Base-by-base conservation (phyloP, 2,113 vertebrate species). In the Noctilio leporinus region DNA sequence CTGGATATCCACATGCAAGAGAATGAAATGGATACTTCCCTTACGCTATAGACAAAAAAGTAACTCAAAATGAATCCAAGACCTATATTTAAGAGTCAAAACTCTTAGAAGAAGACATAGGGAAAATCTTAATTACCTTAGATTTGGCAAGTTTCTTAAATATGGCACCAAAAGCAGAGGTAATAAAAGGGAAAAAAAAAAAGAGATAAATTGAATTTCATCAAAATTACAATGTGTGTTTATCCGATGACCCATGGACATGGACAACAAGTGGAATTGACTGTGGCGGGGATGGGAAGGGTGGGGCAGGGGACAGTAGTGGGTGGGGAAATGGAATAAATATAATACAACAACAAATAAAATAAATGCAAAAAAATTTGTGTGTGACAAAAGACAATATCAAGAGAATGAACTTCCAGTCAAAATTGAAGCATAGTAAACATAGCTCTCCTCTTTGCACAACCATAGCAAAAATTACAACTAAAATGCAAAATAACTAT, bases 61-160 rank as follows among this genome's bases (percentile, higher is more conserved):
- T 81, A 77, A 96, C 43, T 80, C 70, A 87, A 86, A 95, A 92
- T 69, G 33, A 26, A 89, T 40, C 40, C 47, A 75, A 94, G 30
- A 86, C 38, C 28, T 69, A 75, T 82, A 93, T 57, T 93, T 81
- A 81, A 94, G 51, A 73, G 49, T 22, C 59, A 72, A 78, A 88
- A 53, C 7, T 69, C 70, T 86, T 59, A 84, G 59, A 67, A 86
- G 77, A 86, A 76, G 89, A 86, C 5, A 43, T 9, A 72, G 55
- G n/a, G 30, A 12, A 59, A 89, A 95, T 89, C 35, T 69, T 96
- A 62, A 83, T 30, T 43, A 73, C 55, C 43, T 75, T 81, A n/a
- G 24, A 83, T 69, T 83, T 87, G 20, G 33, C 43, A 92, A 28
- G 26, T n/a, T 73, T 78, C 59, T 77, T 67, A 78, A 95, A 84